Evolutionary conservation across 2,888 invertebrate species (phyloP).

Genomic region (Plebejus anna): DNA sequence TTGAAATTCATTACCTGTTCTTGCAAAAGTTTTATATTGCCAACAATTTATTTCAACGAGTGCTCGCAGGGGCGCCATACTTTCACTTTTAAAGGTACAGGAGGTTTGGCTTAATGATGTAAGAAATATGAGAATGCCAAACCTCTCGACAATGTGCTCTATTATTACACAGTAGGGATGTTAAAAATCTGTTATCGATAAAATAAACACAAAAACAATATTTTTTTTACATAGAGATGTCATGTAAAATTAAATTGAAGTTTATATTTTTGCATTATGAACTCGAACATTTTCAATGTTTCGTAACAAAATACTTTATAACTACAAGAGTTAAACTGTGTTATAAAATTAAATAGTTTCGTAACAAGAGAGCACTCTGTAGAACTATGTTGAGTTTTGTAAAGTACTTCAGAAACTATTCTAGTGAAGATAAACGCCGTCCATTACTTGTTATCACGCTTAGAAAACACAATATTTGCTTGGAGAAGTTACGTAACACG

Average conservation of each 20-base stretch:
- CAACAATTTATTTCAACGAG: constrained; percentile 46
- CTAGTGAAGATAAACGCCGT: constrained; percentile 24
- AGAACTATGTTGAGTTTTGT: constrained; percentile 21
- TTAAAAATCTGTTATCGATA: constrained; percentile 32
- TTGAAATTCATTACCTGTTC: constrained; percentile 17
- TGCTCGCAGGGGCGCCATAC: constrained; percentile 36
- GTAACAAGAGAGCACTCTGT: constrained; percentile 17
- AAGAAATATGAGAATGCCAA: constrained; percentile 62
- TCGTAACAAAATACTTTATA: background rate
- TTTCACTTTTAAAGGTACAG: constrained; percentile 41
- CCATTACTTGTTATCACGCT: constrained; percentile 28
- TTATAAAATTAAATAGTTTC: constrained; percentile 15
- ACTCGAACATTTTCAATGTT: background rate
- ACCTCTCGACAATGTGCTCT: constrained; percentile 49
- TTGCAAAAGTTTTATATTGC: constrained; percentile 21
- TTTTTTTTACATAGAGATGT: too few relatives aligned
- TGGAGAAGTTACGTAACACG: constrained; percentile 1
- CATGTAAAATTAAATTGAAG: too few relatives aligned
- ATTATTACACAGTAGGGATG: constrained; percentile 44
- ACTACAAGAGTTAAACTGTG: constrained; percentile 8
- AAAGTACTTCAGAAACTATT: constrained; percentile 25
- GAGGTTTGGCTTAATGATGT: constrained; percentile 59
- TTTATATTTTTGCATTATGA: too few relatives aligned
- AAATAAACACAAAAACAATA: background rate
- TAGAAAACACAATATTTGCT: constrained; percentile 27